phyloP scores from a whole-genome alignment of 2,113 vertebrate genomes.

The Dipodomys ordii region DNA sequence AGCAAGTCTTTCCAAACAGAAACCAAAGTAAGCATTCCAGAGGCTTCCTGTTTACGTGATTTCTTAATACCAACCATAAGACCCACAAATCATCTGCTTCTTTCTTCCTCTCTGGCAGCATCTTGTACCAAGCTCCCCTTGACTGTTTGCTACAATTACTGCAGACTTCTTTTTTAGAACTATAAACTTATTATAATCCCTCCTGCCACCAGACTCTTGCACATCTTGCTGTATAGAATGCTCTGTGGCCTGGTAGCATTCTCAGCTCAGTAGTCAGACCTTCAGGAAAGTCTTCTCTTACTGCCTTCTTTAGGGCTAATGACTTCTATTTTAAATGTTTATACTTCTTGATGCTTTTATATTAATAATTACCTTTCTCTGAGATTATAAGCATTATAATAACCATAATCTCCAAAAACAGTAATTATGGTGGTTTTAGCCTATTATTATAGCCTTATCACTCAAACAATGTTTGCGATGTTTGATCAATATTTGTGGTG shows the following conservation, averaged over 20 bases:
- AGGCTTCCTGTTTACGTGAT: not conserved
- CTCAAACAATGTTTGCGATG: not conserved
- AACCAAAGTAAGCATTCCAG: not conserved
- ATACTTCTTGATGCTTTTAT: not conserved
- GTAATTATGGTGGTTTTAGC: not conserved
- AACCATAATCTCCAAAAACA: not conserved
- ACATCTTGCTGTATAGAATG: not conserved
- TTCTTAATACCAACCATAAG: not conserved
- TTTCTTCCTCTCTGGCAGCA: not conserved
- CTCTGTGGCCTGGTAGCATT: not conserved
- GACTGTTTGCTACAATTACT: not conserved
- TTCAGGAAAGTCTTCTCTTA: not conserved
- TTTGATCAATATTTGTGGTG: not conserved
- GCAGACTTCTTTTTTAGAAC: not conserved
- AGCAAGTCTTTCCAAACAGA: conserved; percentile 24
- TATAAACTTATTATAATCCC: not conserved
- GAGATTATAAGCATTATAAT: not conserved
- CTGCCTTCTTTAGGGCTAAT: not conserved
- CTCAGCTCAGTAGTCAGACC: not conserved
- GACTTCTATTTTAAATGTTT: not conserved
- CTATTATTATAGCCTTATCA: too few species aligned
- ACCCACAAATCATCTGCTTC: not conserved
- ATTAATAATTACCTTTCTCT: not conserved
- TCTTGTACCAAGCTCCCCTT: not conserved
- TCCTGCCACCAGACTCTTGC: not conserved